phyloP scores from a whole-genome alignment of 2,113 vertebrate genomes.

The Psittacula cyanocephala region DNA sequence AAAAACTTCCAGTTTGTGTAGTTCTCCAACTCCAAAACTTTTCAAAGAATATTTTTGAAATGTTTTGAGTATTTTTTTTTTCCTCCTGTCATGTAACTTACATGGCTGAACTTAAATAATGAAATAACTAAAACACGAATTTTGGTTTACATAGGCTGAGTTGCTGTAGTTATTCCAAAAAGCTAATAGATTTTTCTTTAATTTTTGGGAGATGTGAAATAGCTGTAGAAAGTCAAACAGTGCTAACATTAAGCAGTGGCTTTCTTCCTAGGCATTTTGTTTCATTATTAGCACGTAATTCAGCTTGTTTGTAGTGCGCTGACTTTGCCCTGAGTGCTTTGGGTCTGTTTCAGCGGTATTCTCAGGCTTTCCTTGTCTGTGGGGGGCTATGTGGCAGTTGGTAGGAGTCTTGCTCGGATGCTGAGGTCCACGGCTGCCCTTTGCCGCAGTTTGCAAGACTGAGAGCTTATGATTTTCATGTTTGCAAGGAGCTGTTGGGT shows the following conservation, averaged over 20 bases:
- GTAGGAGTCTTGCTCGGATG: not conserved
- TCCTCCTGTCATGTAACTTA: not conserved
- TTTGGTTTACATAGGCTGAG: not conserved
- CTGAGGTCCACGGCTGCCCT: not conserved
- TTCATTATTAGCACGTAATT: not conserved
- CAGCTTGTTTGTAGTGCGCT: fast-evolving
- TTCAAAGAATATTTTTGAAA: not conserved
- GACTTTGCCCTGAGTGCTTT: not conserved
- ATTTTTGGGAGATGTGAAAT: not conserved
- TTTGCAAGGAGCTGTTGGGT: not conserved
- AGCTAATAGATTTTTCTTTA: not conserved
- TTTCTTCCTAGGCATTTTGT: not conserved
- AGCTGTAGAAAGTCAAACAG: not conserved
- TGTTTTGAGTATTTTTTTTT: not conserved
- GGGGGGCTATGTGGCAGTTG: not conserved
- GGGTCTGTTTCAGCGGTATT: not conserved
- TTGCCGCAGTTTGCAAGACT: not conserved
- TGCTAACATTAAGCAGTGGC: not conserved
- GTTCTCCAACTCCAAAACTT: not conserved
- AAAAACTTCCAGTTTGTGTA: not conserved
- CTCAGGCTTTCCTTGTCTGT: not conserved
- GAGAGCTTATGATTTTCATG: not conserved
- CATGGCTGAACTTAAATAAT: not conserved
- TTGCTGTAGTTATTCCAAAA: not conserved
- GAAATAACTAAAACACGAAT: not conserved